These are phyloP conservation scores for Echinarachnius parma DNA, from an alignment of 53 echinoderm and acorn worm species.

Conservation along the genomic window DNA sequence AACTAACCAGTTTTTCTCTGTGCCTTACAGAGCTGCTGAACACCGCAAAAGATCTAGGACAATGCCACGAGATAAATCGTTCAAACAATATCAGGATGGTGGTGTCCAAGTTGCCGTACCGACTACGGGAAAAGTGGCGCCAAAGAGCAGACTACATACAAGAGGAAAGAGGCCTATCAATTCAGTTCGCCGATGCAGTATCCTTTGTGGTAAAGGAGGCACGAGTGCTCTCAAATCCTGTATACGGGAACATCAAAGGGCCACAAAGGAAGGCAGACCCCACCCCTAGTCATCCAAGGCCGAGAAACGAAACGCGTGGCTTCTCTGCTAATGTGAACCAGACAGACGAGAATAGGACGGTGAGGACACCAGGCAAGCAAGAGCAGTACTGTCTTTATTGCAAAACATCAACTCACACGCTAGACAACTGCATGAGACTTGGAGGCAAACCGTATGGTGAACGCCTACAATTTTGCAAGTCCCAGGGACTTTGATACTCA, in stretches of 20 bases:
- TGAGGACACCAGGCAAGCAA: no score
- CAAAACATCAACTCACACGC: conserved; percentile 6
- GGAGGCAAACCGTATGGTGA: conserved; percentile 32
- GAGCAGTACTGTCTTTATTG: conserved; percentile 44
- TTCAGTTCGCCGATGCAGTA: conserved; percentile 38
- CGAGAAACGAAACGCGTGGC: neutral
- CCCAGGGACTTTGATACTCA: conserved; percentile 54
- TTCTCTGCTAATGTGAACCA: neutral
- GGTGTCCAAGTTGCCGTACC: conserved; percentile 52
- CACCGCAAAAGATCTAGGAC: conserved; percentile 21
- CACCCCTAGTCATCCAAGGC: neutral
- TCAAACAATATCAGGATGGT: conserved; percentile 53
- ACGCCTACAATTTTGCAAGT: neutral
- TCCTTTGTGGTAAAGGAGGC: conserved; percentile 22
- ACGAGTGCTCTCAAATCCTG: conserved; percentile 25
- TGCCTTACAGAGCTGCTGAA: conserved; percentile 45
- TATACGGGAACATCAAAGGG: conserved; percentile 37
- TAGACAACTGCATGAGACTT: conserved; percentile 42
- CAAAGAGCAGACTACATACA: conserved; percentile 18
- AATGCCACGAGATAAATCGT: conserved; percentile 39
- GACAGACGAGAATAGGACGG: no score
- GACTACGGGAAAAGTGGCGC: conserved; percentile 54
- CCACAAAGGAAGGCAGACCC: neutral
- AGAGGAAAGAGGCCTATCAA: conserved; percentile 13
- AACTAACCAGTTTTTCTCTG: conserved; percentile 49